A percentile compares a stretch with the other conserved stretches of the same genome.
Conservation (phyloP, 2,888 invertebrate species). For the Drosophila leonis region DNA sequence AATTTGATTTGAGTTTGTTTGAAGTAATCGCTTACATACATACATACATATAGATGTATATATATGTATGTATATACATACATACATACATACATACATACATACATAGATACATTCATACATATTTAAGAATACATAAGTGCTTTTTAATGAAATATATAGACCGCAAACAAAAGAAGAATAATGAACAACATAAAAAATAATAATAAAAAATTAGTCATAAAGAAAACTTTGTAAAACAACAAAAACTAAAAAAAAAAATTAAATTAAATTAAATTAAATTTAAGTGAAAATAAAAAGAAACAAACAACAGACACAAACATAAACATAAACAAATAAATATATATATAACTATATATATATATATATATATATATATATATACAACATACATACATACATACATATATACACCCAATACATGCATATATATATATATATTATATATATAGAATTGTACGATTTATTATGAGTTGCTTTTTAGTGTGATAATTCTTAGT, state of each 20-base stretch:
- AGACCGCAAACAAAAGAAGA: conserved; percentile 61
- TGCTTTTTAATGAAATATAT: conserved; percentile 77
- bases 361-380: background rate
- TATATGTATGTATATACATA: conserved; percentile 9
- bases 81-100: conserved; percentile 24
- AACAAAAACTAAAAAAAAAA: conserved; percentile 8
- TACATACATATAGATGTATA: conserved; percentile 14
- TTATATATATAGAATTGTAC: conserved; percentile 48
- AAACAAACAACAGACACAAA: conserved; percentile 9
- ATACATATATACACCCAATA: conserved; percentile 29
- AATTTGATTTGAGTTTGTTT: too few species aligned
- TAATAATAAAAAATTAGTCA: conserved; percentile 31
- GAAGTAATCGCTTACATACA: background rate
- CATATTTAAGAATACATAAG: conserved; percentile 69
- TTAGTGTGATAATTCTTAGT: conserved; percentile 76
- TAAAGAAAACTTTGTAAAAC: conserved; percentile 57
- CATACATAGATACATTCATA: conserved; percentile 16
- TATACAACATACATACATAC: conserved; percentile 12
- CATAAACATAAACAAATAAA: background rate
- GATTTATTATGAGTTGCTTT: conserved; percentile 78
- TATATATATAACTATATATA: background rate
- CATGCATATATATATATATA: conserved; percentile 20
- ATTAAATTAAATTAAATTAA: conserved; percentile 19
- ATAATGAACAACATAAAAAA: conserved; percentile 32
- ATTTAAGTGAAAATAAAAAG: conserved; percentile 1